Evolutionary conservation across 2,888 invertebrate genomes (phyloP).

Genomic region (Mimumesa dahlbomi): DNA sequence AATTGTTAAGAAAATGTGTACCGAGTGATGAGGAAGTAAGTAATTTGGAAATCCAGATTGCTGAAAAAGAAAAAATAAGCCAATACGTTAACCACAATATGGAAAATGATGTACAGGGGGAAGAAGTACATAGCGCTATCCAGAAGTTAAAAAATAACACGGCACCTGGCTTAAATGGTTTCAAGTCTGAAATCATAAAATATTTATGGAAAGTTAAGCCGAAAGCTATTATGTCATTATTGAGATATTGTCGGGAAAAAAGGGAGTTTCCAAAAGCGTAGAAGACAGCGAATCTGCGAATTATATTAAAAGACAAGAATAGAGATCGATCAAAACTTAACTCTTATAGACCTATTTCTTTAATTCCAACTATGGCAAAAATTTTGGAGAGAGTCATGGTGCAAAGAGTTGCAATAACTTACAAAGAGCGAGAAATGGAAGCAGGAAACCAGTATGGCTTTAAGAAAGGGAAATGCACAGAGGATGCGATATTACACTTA

Average conservation of each 20-base stretch:
- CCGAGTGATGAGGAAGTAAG: background rate
- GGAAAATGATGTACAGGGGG: background rate
- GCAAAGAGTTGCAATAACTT: background rate
- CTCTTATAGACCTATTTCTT: constrained; percentile 21
- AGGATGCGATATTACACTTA: background rate
- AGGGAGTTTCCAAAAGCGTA: background rate
- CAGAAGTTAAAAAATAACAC: background rate
- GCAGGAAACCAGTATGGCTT: constrained; percentile 7
- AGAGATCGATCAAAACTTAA: background rate
- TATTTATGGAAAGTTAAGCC: too few relatives aligned
- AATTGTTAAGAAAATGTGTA: background rate
- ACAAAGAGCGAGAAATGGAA: background rate
- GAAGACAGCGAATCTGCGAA: constrained; percentile 6
- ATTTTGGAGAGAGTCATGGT: constrained; percentile 11
- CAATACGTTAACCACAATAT: constrained; percentile 1
- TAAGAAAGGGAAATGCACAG: background rate
- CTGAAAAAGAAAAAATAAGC: background rate
- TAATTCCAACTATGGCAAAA: constrained; percentile 1
- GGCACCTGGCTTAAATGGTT: constrained; percentile 4
- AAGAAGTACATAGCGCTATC: constrained; percentile 5
- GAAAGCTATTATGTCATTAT: background rate
- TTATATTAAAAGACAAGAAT: constrained; percentile 7
- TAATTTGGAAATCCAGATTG: background rate
- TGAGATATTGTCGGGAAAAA: constrained; percentile 1
- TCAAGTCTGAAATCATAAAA: background rate